A percentile compares a stretch with the other conserved stretches of the same genome.
Evolutionary conservation across 2,113 vertebrate genomes (phyloP).

Genomic region (Ammospiza caudacuta): DNA sequence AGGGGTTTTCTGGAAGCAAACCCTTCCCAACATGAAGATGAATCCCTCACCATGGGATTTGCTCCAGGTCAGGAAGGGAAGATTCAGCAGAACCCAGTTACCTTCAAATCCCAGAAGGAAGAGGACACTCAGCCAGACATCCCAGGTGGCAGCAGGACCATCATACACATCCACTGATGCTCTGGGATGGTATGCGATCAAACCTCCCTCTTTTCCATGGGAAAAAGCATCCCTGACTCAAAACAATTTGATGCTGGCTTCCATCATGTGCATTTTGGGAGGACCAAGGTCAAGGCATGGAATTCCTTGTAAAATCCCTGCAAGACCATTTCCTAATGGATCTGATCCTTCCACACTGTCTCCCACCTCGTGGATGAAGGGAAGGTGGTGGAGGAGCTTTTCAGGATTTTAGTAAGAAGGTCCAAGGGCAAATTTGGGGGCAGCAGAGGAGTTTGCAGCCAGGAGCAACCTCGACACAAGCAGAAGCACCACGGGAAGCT

Average conservation of each 20-base stretch:
- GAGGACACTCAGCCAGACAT: rapidly evolving
- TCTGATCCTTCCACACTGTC: rapidly evolving
- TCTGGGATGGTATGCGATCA: rapidly evolving
- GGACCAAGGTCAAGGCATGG: background rate
- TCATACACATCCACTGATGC: too few relatives aligned
- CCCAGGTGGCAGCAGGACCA: background rate
- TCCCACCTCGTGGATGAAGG: rapidly evolving
- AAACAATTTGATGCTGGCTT: background rate
- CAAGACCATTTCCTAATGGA: background rate
- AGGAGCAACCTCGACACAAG: background rate
- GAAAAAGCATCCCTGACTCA: background rate
- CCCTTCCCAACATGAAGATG: background rate
- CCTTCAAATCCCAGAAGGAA: background rate
- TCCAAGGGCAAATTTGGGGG: background rate
- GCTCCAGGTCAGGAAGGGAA: background rate
- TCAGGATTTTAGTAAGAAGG: background rate
- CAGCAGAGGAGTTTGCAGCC: background rate
- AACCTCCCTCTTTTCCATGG: background rate
- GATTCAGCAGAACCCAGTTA: background rate
- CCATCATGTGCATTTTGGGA: background rate
- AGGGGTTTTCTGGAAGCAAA: background rate
- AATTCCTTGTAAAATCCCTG: background rate
- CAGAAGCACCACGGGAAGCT: background rate
- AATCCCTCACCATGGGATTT: rapidly evolving
- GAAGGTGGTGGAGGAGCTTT: background rate